Conservation (phyloP, 1,140 invertebrate genomes). For the Scaptomyza graminum region DNA sequence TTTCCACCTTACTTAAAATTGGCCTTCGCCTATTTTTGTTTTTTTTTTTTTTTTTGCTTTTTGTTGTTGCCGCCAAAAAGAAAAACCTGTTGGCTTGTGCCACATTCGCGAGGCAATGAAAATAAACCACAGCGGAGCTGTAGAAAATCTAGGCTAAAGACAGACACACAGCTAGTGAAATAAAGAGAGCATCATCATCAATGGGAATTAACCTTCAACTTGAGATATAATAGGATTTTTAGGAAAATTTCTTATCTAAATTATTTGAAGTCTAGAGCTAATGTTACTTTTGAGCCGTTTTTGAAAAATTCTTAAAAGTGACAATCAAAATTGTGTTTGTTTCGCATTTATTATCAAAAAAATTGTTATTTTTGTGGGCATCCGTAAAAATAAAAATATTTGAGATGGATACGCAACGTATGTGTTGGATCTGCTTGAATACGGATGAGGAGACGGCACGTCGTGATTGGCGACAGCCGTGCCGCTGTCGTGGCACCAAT, state of each 20-base stretch:
- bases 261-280: no score
- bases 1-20: conserved; percentile 35
- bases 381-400: neutral
- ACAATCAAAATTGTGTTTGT: no score
- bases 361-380: no score
- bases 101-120: conserved; percentile 57
- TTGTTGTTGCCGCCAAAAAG: conserved; percentile 43
- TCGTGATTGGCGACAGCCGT: conserved; percentile 60
- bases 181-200: neutral
- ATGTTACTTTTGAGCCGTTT: no score
- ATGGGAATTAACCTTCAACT: neutral
- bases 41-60: neutral
- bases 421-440: conserved; percentile 66
- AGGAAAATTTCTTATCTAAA: no score
- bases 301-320: no score
- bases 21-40: conserved; percentile 73
- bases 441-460: conserved; percentile 48
- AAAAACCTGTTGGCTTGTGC: conserved; percentile 61
- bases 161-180: neutral
- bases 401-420: conserved; percentile 30
- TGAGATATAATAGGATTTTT: no score
- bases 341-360: no score
- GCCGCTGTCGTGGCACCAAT: conserved; percentile 66
- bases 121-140: conserved; percentile 63
- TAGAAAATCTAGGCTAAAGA: conserved; percentile 9